These are phyloP conservation scores for Neopipo cinnamomea DNA, from an alignment of 2,113 vertebrate species.

Conservation along the genomic window DNA sequence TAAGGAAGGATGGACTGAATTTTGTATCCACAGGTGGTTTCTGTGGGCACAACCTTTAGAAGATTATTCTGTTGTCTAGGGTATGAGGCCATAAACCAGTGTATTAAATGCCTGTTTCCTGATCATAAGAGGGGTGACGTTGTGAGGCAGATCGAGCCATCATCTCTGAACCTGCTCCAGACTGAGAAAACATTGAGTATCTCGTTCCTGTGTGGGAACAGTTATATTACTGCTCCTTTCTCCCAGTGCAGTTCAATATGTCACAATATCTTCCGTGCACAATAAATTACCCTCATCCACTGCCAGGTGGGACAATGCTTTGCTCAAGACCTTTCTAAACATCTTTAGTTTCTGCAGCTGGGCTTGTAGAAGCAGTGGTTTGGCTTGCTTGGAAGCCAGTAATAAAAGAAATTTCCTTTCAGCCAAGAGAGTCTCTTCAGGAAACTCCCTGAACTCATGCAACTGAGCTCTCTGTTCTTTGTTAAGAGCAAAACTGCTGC, in stretches of 20 bases:
- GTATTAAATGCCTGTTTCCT: background rate
- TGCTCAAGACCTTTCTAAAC: background rate
- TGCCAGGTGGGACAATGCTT: background rate
- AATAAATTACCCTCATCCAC: background rate
- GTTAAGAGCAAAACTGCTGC: background rate
- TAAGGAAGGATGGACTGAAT: background rate
- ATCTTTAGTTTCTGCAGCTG: slow-evolving; percentile 10
- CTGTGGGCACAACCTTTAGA: background rate
- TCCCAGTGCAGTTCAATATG: background rate
- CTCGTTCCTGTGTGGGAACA: slow-evolving; percentile 7
- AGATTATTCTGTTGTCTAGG: background rate
- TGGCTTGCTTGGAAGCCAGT: background rate
- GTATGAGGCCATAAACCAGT: background rate
- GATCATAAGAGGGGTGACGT: background rate
- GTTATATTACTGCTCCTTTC: background rate
- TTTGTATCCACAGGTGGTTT: background rate
- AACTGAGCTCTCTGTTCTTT: background rate
- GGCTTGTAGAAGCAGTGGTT: background rate
- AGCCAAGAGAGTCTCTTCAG: background rate
- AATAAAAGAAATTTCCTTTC: background rate
- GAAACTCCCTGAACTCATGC: background rate
- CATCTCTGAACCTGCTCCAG: background rate
- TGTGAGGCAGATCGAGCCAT: background rate
- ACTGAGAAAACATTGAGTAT: background rate
- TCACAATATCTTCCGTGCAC: background rate